Conservation (phyloP, 2,113 vertebrate species). For the Lipophrys pholis region DNA sequence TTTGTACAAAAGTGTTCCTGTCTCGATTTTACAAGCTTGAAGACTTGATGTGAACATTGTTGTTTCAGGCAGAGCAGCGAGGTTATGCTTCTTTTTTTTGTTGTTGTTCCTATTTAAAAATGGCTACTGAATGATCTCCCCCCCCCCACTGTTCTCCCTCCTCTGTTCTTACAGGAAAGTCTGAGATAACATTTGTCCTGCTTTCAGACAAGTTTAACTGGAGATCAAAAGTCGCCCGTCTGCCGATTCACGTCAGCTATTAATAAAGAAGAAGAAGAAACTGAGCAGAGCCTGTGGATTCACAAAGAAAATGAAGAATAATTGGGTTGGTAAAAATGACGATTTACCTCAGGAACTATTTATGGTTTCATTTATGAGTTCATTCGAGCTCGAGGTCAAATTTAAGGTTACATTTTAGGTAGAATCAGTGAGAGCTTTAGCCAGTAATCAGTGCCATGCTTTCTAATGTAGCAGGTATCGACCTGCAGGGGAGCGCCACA, state of each 20-base stretch:
- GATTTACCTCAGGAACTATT: conserved; percentile 19
- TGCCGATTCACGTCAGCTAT: conserved; percentile 30
- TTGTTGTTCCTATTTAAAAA: conserved; percentile 22
- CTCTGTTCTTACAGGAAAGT: conserved; percentile 37
- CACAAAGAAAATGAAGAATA: not conserved
- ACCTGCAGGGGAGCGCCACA: conserved; percentile 57
- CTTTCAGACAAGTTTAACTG: conserved; percentile 30
- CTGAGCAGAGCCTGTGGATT: not conserved
- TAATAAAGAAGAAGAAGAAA: not conserved
- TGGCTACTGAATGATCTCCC: not conserved
- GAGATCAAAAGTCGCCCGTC: conserved; percentile 45
- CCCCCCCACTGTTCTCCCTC: not conserved
- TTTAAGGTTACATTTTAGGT: conserved; percentile 52
- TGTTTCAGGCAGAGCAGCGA: conserved; percentile 40
- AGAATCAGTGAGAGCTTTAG: conserved; percentile 46
- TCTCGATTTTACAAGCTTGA: conserved; percentile 1
- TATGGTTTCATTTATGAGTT: conserved; percentile 22
- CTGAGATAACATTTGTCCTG: conserved; percentile 64
- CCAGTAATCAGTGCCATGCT: conserved; percentile 52
- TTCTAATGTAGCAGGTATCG: conserved; percentile 61
- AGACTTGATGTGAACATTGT: not conserved
- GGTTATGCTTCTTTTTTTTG: conserved; percentile 7
- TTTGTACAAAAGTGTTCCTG: conserved; percentile 25
- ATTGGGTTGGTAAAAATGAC: conserved; percentile 22
- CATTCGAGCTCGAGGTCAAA: conserved; percentile 52